phyloP scores from a whole-genome alignment of 2,797 vertebrate genomes.

The Spizella passerina region DNA sequence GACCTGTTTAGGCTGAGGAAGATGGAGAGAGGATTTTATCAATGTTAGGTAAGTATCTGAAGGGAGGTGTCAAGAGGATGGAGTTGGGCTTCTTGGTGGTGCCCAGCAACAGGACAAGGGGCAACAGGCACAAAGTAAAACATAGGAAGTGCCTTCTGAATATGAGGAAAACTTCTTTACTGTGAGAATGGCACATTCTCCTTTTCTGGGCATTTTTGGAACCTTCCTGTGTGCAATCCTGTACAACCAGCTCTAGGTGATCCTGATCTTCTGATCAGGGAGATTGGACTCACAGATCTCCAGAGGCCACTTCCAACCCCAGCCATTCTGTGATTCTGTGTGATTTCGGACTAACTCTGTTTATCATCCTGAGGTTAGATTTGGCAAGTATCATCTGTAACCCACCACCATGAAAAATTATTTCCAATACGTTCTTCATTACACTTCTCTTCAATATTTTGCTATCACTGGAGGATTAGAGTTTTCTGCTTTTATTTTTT shows the following conservation, averaged over 20 bases:
- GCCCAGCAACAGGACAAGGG: not conserved
- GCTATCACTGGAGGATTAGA: not conserved
- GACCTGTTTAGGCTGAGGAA: not conserved
- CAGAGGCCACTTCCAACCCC: not conserved
- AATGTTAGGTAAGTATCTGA: not conserved
- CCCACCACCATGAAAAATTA: not conserved
- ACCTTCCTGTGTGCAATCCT: not conserved
- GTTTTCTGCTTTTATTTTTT: no score
- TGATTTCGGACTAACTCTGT: not conserved
- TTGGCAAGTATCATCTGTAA: not conserved
- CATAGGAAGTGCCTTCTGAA: not conserved
- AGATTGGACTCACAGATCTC: not conserved
- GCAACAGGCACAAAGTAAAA: not conserved
- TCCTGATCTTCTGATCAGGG: not conserved
- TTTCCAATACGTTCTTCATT: not conserved
- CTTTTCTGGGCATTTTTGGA: not conserved
- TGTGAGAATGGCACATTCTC: not conserved
- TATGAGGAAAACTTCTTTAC: not conserved
- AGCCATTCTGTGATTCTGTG: not conserved
- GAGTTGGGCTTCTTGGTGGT: not conserved
- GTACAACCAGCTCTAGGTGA: not conserved
- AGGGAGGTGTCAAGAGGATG: not conserved
- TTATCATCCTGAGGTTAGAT: not conserved
- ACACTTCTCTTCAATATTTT: not conserved
- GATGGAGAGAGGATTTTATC: not conserved